Percentiles rank a stretch among this genome's conserved stretches.
Conservation (phyloP, 2,113 vertebrate species). For the Apus apus region DNA sequence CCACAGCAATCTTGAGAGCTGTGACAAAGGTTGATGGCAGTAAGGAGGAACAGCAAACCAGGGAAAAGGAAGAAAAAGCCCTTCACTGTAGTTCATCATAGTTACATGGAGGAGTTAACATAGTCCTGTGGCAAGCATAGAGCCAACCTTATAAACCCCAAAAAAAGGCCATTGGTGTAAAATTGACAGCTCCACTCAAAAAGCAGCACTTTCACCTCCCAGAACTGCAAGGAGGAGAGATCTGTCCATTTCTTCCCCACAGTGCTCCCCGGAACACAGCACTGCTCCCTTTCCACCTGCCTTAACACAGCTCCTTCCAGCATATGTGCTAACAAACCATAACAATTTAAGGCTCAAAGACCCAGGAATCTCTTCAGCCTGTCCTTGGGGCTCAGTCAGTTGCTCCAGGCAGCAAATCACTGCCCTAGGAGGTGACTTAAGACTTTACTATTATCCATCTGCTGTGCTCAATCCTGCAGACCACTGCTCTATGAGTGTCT, state of each 20-base stretch:
- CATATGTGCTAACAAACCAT: not conserved
- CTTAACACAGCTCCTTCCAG: not conserved
- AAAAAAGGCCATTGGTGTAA: not conserved
- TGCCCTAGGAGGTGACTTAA: not conserved
- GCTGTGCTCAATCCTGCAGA: not conserved
- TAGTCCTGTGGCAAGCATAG: not conserved
- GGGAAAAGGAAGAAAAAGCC: not conserved
- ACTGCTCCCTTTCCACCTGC: not conserved
- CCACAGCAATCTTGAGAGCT: not conserved
- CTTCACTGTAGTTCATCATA: not conserved
- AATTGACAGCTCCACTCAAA: not conserved
- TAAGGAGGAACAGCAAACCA: not conserved
- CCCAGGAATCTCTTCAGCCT: not conserved
- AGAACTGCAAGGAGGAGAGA: not conserved
- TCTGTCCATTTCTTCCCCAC: not conserved
- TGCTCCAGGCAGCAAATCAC: not conserved
- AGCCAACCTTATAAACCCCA: not conserved
- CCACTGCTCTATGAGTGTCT: not conserved
- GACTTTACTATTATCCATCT: not conserved
- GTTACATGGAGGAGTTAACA: not conserved
- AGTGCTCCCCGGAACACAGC: not conserved
- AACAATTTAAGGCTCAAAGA: not conserved
- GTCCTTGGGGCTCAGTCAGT: not conserved
- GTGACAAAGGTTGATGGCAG: not conserved
- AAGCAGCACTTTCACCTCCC: not conserved